Evolutionary conservation across 2,113 vertebrate species (phyloP).

Genomic region (Plectropomus leopardus): DNA sequence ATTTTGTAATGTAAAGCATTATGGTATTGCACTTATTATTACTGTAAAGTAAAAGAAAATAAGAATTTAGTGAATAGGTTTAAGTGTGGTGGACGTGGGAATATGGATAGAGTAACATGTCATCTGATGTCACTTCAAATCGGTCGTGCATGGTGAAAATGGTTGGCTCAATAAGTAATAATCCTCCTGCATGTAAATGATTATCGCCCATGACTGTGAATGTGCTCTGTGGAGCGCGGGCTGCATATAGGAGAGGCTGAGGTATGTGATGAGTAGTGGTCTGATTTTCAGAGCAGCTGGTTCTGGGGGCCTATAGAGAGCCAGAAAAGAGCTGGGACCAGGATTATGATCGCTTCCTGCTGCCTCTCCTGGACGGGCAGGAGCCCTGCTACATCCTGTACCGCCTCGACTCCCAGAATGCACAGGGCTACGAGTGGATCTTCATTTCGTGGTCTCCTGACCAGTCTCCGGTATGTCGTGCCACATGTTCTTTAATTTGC

Average conservation of each 20-base stretch:
- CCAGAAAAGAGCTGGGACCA: conserved; percentile 91
- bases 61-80: background rate
- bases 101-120: background rate
- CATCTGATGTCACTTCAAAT: background rate
- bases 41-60: background rate
- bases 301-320: conserved; percentile 92
- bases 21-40: too few species aligned
- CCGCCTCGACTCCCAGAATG: conserved; percentile 96
- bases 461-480: conserved; percentile 90
- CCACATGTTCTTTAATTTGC: background rate
- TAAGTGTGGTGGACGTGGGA: background rate
- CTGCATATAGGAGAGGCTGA: background rate
- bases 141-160: background rate
- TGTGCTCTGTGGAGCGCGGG: background rate
- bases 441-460: conserved; percentile 99
- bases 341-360: conserved; percentile 92
- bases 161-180: background rate
- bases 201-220: background rate
- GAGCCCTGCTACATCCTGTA: conserved; percentile 97
- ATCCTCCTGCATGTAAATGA: background rate
- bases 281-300: conserved; percentile 95
- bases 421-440: conserved; percentile 97
- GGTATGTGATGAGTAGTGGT: conserved; percentile 79
- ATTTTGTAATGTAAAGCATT: background rate
- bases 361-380: conserved; percentile 91